A percentile compares a stretch with the other conserved stretches of the same genome.
Conservation (phyloP, 2,113 vertebrate species). For the Tyrannus savana region DNA sequence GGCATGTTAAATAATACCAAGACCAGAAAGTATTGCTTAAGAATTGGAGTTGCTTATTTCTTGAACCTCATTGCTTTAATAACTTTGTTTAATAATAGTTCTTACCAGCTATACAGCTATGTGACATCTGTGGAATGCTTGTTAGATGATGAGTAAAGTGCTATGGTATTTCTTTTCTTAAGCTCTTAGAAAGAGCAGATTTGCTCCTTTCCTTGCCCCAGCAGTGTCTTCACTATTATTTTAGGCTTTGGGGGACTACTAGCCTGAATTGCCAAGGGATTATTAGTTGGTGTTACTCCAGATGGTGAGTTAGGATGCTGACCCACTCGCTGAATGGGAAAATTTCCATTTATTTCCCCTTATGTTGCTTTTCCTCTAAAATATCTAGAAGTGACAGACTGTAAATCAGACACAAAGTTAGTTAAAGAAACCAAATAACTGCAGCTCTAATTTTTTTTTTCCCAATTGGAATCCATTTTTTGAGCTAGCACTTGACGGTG, state of each 20-base stretch:
- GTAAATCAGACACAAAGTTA: neutral
- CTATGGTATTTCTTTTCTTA: constrained; percentile 2
- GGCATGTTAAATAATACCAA: neutral
- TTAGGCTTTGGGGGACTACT: neutral
- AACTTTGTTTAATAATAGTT: constrained; percentile 44
- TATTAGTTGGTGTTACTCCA: neutral
- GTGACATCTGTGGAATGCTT: neutral
- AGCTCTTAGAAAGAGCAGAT: constrained; percentile 4
- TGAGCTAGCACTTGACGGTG: neutral
- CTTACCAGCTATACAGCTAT: neutral
- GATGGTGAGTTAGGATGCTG: neutral
- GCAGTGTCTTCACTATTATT: neutral
- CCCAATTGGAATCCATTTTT: neutral
- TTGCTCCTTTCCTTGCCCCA: neutral
- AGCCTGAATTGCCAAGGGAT: neutral
- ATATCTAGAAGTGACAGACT: neutral
- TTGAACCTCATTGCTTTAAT: constrained; percentile 31
- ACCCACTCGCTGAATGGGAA: neutral
- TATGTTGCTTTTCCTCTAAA: neutral
- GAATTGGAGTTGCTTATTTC: neutral
- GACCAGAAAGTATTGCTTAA: constrained; percentile 7
- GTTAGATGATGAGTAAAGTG: constrained; percentile 6
- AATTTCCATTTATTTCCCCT: neutral
- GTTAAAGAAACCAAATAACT: neutral
- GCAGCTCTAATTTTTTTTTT: neutral